Percentiles rank a stretch among this genome's conserved stretches.
Evolutionary conservation across 1,140 invertebrate genomes (phyloP).

Genomic region (Eumeta japonica): DNA sequence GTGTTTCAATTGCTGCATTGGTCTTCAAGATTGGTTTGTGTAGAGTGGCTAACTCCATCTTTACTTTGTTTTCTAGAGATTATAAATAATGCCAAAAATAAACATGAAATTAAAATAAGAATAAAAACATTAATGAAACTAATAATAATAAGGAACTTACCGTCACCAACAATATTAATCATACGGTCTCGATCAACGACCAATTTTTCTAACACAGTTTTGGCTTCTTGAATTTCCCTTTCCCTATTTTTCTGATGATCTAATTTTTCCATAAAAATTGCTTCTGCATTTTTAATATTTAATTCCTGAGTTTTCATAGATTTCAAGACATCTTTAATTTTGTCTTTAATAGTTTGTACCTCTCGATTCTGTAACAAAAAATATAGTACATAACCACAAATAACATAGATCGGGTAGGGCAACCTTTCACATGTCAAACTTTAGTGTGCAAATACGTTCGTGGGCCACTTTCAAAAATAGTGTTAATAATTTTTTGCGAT

Average conservation of each 20-base stretch:
- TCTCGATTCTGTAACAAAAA: slow-evolving; percentile 33
- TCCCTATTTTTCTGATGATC: slow-evolving; percentile 43
- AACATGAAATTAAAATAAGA: not conserved
- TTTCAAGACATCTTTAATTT: slow-evolving; percentile 33
- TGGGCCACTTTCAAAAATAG: too few relatives aligned
- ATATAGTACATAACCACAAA: too few relatives aligned
- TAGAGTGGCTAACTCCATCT: slow-evolving; percentile 29
- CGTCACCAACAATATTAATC: slow-evolving; percentile 53
- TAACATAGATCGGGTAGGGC: too few relatives aligned
- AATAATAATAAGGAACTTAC: too few relatives aligned
- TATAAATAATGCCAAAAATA: too few relatives aligned
- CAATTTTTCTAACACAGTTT: too few relatives aligned
- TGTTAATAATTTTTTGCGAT: too few relatives aligned
- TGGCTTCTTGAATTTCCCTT: slow-evolving; percentile 42
- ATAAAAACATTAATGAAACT: not conserved
- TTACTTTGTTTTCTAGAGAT: slow-evolving; percentile 23
- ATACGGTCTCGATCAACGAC: too few relatives aligned
- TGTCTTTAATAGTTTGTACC: slow-evolving; percentile 28
- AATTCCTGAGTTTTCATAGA: slow-evolving; percentile 27
- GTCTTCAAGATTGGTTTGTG: slow-evolving; percentile 24
- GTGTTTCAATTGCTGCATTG: slow-evolving; percentile 20
- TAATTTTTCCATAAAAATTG: slow-evolving; percentile 44
- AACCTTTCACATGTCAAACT: too few relatives aligned
- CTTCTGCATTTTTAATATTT: slow-evolving; percentile 49
- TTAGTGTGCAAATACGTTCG: too few relatives aligned